Percentiles rank a stretch among this genome's conserved stretches.
phyloP scores from a whole-genome alignment of 2,113 vertebrate species.

The Gavia stellata region DNA sequence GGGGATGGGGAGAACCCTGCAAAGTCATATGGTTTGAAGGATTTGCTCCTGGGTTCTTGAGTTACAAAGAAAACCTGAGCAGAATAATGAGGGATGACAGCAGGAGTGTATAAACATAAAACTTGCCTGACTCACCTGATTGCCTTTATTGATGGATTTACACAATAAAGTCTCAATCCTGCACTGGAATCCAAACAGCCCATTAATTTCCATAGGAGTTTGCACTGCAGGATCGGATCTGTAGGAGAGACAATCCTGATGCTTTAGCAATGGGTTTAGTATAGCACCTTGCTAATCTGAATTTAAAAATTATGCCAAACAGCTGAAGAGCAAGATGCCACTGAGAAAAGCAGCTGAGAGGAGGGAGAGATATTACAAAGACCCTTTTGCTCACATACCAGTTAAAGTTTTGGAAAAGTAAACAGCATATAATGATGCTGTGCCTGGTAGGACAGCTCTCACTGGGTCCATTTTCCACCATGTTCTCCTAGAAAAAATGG shows the following conservation, averaged over 20 bases:
- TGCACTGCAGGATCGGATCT: background rate
- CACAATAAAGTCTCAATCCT: constrained; percentile 7
- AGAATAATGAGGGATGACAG: constrained; percentile 8
- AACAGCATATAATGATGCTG: background rate
- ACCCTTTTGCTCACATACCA: background rate
- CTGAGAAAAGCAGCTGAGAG: background rate
- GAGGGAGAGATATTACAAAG: background rate
- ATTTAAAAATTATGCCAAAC: background rate
- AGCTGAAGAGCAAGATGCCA: background rate
- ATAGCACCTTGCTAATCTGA: background rate
- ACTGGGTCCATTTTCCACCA: background rate
- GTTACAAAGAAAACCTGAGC: background rate
- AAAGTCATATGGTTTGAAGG: background rate
- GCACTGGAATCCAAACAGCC: background rate
- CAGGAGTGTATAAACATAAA: constrained; percentile 15
- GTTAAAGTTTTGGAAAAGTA: background rate
- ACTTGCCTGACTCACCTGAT: constrained; percentile 6
- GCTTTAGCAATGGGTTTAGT: background rate
- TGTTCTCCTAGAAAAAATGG: background rate
- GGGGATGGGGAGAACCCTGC: background rate
- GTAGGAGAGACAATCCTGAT: background rate
- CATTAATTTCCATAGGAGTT: constrained; percentile 2
- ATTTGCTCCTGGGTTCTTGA: background rate
- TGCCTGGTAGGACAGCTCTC: background rate
- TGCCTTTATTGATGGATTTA: constrained; percentile 4